phyloP scores from a whole-genome alignment of 2,888 invertebrate genomes.

The Isoperla grammatica region DNA sequence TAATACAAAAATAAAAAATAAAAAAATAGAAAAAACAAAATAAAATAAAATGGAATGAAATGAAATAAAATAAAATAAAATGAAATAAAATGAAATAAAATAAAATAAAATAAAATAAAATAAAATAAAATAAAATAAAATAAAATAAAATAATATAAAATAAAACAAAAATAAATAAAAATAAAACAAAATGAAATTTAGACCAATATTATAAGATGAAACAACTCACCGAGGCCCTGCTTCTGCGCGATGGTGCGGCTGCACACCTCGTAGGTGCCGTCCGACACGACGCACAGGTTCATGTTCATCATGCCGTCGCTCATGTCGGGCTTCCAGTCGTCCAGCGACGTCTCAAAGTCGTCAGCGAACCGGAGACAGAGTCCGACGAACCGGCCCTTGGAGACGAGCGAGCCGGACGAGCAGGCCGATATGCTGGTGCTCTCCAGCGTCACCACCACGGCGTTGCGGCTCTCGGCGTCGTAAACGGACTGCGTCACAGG shows the following conservation, averaged over 20 bases:
- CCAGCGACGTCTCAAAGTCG: slow-evolving; percentile 92
- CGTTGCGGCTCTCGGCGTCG: slow-evolving; percentile 77
- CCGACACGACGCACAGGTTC: slow-evolving; percentile 96
- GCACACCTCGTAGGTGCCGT: slow-evolving; percentile 97
- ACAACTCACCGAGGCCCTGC: slow-evolving; percentile 54
- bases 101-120: no score
- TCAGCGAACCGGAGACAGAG: slow-evolving; percentile 93
- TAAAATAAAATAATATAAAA: no score
- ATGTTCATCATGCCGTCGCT: slow-evolving; percentile 64
- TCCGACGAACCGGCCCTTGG: slow-evolving; percentile 81
- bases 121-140: no score
- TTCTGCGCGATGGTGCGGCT: slow-evolving; percentile 86
- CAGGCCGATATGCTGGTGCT: slow-evolving; percentile 94
- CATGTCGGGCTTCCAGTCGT: slow-evolving; percentile 94
- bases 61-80: no score
- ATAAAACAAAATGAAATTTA: no score
- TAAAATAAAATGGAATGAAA: no score
- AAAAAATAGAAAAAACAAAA: no score
- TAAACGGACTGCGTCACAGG: slow-evolving; percentile 53
- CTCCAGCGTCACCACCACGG: slow-evolving; percentile 93
- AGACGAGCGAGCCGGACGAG: slow-evolving; percentile 91
- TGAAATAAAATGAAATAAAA: no score
- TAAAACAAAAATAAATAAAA: no score
- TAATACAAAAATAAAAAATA: no score
- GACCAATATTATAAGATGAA: slow-evolving; percentile 7